These are phyloP conservation scores for Thalassoma bifasciatum DNA, from an alignment of 2,113 vertebrate species.

Conservation along the genomic window DNA sequence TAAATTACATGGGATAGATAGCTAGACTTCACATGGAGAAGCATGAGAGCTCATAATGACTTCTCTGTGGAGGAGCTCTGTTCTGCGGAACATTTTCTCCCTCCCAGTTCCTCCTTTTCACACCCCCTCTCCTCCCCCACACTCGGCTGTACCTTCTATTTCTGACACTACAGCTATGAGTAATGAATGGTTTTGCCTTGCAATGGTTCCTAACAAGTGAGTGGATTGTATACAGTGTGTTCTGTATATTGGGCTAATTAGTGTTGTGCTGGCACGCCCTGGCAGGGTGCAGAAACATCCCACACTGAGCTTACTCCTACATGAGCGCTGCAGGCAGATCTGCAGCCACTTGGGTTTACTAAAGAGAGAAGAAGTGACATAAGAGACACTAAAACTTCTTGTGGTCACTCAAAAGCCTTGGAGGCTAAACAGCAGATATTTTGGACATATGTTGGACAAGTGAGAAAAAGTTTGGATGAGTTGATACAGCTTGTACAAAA, in stretches of 20 bases:
- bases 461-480: too few relatives aligned
- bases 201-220: constrained; percentile 67
- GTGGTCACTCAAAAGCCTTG: not conserved
- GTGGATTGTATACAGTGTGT: constrained; percentile 63
- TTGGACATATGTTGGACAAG: too few relatives aligned
- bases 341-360: constrained; percentile 34
- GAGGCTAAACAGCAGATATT: not conserved
- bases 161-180: constrained; percentile 72
- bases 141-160: constrained; percentile 65
- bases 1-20: constrained; percentile 61
- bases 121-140: constrained; percentile 61
- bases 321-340: constrained; percentile 16
- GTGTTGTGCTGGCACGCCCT: constrained; percentile 53
- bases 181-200: constrained; percentile 71
- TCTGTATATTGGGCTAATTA: constrained; percentile 71
- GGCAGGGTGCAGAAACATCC: constrained; percentile 42
- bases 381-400: constrained; percentile 6
- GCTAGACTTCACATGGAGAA: constrained; percentile 51
- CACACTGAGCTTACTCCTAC: constrained; percentile 55
- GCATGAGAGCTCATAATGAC: constrained; percentile 58
- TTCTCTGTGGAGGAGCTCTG: constrained; percentile 50
- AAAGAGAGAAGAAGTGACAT: constrained; percentile 30
- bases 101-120: constrained; percentile 49
- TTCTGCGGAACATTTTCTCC: constrained; percentile 44
- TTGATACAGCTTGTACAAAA: too few relatives aligned